Evolutionary conservation across 2,797 vertebrate genomes (phyloP).

Genomic region (Micrastur ruficollis): DNA sequence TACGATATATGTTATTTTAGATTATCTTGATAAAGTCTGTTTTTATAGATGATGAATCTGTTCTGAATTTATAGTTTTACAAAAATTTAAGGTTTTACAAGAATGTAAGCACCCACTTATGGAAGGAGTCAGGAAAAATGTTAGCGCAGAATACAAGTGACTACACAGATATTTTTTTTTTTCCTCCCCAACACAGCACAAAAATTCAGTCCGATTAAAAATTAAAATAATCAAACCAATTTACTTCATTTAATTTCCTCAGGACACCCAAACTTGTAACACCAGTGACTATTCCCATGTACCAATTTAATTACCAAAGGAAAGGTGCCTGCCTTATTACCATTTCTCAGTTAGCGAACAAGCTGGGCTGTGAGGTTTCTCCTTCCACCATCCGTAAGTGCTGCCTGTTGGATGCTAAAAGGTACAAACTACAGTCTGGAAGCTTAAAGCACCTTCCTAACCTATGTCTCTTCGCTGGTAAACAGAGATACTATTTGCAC

Average conservation of each 20-base stretch:
- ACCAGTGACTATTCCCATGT: neutral
- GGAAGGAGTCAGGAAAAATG: neutral
- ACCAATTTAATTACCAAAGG: neutral
- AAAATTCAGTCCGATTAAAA: neutral
- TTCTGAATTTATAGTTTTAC: conserved; percentile 12
- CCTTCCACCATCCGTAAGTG: neutral
- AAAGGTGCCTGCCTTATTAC: neutral
- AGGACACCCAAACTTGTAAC: neutral
- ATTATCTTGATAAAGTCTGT: conserved; percentile 60
- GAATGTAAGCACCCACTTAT: conserved; percentile 28
- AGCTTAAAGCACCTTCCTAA: neutral
- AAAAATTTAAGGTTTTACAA: conserved; percentile 19
- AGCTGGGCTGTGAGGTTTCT: neutral
- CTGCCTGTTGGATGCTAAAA: neutral
- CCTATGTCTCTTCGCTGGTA: neutral
- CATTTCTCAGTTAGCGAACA: neutral
- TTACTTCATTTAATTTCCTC: neutral
- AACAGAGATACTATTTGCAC: neutral
- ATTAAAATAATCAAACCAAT: neutral
- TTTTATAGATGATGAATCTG: conserved; percentile 50
- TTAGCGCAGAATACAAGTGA: neutral
- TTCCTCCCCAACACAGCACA: neutral
- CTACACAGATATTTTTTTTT: neutral
- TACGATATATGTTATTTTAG: conserved; percentile 63
- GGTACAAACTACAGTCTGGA: neutral